A percentile compares a stretch with the other conserved stretches of the same genome.
These are phyloP conservation scores for Lycaena phlaeas DNA, from an alignment of 2,888 invertebrate genomes.

Conservation along the genomic window DNA sequence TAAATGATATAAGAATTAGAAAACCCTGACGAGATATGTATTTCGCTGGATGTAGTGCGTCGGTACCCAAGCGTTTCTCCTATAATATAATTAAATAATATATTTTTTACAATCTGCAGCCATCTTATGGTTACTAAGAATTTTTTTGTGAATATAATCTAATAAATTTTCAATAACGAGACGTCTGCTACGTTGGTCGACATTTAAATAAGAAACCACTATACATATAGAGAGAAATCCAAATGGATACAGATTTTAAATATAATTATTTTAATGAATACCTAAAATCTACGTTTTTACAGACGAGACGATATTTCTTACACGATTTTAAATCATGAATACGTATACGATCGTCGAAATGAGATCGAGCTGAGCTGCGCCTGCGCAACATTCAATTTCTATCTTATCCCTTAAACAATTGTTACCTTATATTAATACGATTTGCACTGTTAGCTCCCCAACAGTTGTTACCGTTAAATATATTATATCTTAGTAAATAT, in stretches of 20 bases:
- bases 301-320: constrained; percentile 58
- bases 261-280: constrained; percentile 69
- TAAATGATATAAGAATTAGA: constrained; percentile 31
- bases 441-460: background rate
- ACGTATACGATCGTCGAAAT: constrained; percentile 66
- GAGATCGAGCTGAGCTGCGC: background rate
- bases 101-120: constrained; percentile 66
- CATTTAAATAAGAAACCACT: constrained; percentile 69
- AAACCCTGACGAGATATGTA: constrained; percentile 65
- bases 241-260: constrained; percentile 68
- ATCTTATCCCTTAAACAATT: too few relatives aligned
- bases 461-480: background rate
- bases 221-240: constrained; percentile 73
- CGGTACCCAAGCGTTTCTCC: constrained; percentile 57
- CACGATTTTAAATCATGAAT: constrained; percentile 68
- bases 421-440: background rate
- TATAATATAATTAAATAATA: constrained; percentile 66
- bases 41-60: constrained; percentile 27
- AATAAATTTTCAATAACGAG: constrained; percentile 71
- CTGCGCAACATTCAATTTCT: too few relatives aligned
- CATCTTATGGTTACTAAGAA: constrained; percentile 70
- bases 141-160: constrained; percentile 62
- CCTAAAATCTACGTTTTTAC: constrained; percentile 64
- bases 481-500: constrained; percentile 7
- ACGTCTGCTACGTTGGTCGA: constrained; percentile 72